Base-by-base conservation (phyloP, 53 echinoderm and acorn worm species). In the Echinarachnius parma region DNA sequence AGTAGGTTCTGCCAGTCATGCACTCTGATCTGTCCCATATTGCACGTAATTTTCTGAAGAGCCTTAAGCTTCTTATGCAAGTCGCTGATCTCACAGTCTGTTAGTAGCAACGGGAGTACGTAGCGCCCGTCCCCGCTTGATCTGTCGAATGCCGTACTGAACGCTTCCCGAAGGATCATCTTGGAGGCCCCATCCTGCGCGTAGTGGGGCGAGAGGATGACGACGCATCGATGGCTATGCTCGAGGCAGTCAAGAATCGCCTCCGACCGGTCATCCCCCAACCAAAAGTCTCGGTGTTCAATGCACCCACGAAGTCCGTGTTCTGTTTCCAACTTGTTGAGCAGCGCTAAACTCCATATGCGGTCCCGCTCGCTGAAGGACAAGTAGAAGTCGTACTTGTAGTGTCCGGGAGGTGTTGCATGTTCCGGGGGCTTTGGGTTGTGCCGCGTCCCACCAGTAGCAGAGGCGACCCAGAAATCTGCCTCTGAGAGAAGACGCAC, bases 311-410 rank as follows among this genome's bases (percentile, higher is more conserved):
- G 25, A 1, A 80, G 52, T 16, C 52, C 61, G 34, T 76, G 68
- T 53, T 84, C 71, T 0, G 79, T 78, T 60, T 87, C 92, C 1
- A 91, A 57, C 21, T 80, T 87, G 78, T 76, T 48, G 16, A 87
- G 44, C 25, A 91, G 83, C 18, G 92, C 87, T 59, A 81, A 53
- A 20, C 80, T 69, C 92, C 92, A 91, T 29, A 83, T 68, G 10
- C 80, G 71, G 60, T 87, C 87, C 32, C 83, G 35, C 8, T 76
- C 74, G 7, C 68, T 26, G 48, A 83, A 83, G 20, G 80, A 87
- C 4, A 91, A 62, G 20, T 80, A 87, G 77, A 91, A 64, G 52
- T 91, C 87, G 21, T 77, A 91, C 21, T 62, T 37, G 27, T 66
- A 80, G 22, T 66, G 55, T 25, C 61, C 48, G 4, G 16, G n/a